Conservation (phyloP, 2,113 vertebrate genomes). For the Notarius quadriscutis region DNA sequence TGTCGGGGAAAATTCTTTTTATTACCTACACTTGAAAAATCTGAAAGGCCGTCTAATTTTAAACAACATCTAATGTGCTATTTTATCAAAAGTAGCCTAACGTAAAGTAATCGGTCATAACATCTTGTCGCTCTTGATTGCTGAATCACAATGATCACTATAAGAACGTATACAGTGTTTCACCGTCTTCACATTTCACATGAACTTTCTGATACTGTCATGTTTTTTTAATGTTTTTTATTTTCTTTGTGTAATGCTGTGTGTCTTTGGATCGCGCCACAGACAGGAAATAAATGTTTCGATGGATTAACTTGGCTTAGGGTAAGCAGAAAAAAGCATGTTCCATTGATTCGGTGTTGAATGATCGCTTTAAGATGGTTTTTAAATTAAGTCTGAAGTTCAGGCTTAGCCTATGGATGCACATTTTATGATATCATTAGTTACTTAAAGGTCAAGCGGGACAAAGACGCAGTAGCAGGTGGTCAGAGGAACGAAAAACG, state of each 20-base stretch:
- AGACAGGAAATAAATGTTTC: background rate
- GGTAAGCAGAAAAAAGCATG: background rate
- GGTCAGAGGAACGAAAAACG: background rate
- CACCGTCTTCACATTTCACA: background rate
- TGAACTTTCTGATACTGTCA: background rate
- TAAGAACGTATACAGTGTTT: background rate
- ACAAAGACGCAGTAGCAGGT: background rate
- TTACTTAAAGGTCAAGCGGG: constrained; percentile 3
- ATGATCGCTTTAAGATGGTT: constrained; percentile 6
- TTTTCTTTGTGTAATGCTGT: background rate
- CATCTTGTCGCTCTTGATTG: background rate
- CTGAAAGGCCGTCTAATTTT: no score
- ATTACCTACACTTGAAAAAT: no score
- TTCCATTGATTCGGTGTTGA: constrained; percentile 2
- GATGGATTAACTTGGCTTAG: background rate
- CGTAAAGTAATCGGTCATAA: background rate
- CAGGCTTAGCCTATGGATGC: background rate
- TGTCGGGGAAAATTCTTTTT: no score
- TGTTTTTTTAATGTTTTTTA: background rate
- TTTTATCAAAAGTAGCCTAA: background rate
- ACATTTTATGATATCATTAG: constrained; percentile 14
- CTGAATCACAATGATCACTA: background rate
- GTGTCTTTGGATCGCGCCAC: background rate
- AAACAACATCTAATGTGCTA: no score
- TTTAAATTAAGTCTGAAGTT: constrained; percentile 31